Evolutionary conservation across 2,113 vertebrate genomes (phyloP), one percentile per base, ranked within the genome.

Genomic region (Mobula birostris): DNA sequence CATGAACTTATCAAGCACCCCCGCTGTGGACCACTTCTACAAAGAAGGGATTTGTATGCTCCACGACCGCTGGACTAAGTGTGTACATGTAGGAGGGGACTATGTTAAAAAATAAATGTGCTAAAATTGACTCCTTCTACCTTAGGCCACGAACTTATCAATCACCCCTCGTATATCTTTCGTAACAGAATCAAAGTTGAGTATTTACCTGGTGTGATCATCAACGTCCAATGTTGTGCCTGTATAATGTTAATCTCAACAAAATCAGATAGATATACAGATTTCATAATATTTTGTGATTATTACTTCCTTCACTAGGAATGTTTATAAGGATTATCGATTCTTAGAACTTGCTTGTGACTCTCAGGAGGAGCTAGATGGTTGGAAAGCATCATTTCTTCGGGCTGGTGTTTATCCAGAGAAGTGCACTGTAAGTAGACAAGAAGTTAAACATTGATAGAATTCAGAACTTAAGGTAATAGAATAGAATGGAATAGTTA

Each of bases 321-420:
- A 99, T 96, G 98, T 99, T 95, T 99, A 99, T 96, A 99, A 99
- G 96, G 98, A 99, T 97, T 98, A 99, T 96, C 98, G 97, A 94
- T 97, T 97, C 96, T 97, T 99, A 96, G 98, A 99, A 96, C 96
- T 99, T 95, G 97, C 98, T 94, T 98, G 98, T 95, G 97, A 97
- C 95, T 97, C 97, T 94, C 98, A 98, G 95, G 98, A 98, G 96
- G 98, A 98, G 94, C 95, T 98, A 95, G 98, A 99, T 97, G 98
- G 98, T 97, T 99, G 98, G 98, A 99, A 98, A 96, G 97, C 97
- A n/a, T 99, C 98, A 95, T 96, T 99, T 78, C 97, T 99, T 0
- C 97, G 98, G 95, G 98, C 98, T 4, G 98, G 98, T 94, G 97
- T 99, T 95, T 98, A 98, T 96, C 98, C 98, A 32, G 98, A 99